phyloP scores from a whole-genome alignment of 2,797 vertebrate species.

The Thunnus albacares region DNA sequence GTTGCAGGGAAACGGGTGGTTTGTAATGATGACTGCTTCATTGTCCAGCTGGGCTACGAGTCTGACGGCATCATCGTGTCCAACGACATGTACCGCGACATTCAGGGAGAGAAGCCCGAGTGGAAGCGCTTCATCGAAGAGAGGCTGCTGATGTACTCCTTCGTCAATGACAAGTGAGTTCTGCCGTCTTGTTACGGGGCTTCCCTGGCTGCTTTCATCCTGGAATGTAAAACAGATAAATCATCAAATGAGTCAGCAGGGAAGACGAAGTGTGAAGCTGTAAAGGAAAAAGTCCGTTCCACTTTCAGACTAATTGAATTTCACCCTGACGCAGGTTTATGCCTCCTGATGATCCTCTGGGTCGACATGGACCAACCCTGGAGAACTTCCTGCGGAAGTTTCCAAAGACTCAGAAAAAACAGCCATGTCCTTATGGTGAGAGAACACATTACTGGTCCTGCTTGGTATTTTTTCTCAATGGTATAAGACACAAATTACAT shows the following conservation, averaged over 20 bases:
- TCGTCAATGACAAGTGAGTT: constrained; percentile 86
- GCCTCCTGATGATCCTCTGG: constrained; percentile 86
- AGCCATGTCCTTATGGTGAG: constrained; percentile 95
- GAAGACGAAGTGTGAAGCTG: no score
- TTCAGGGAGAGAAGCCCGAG: constrained; percentile 82
- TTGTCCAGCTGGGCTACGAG: constrained; percentile 83
- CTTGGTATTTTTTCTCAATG: not conserved
- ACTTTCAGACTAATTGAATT: not conserved
- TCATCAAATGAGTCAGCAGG: not conserved
- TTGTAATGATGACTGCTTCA: constrained; percentile 87
- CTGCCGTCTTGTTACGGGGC: rapidly evolving
- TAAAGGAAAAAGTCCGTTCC: not conserved
- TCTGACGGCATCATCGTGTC: constrained; percentile 84
- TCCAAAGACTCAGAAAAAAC: constrained; percentile 89
- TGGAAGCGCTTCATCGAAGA: constrained; percentile 87
- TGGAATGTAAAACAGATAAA: not conserved
- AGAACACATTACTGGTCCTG: not conserved
- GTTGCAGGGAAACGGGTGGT: constrained; percentile 84
- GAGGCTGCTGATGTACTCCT: constrained; percentile 86
- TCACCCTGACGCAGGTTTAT: constrained; percentile 77
- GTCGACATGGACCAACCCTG: constrained; percentile 83
- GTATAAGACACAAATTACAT: not conserved
- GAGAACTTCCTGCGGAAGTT: constrained; percentile 83
- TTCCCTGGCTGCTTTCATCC: not conserved
- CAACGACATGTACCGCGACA: constrained; percentile 87